These are phyloP conservation scores for Loriculus beryllinus DNA, from an alignment of 2,797 vertebrate genomes.

Conservation along the genomic window DNA sequence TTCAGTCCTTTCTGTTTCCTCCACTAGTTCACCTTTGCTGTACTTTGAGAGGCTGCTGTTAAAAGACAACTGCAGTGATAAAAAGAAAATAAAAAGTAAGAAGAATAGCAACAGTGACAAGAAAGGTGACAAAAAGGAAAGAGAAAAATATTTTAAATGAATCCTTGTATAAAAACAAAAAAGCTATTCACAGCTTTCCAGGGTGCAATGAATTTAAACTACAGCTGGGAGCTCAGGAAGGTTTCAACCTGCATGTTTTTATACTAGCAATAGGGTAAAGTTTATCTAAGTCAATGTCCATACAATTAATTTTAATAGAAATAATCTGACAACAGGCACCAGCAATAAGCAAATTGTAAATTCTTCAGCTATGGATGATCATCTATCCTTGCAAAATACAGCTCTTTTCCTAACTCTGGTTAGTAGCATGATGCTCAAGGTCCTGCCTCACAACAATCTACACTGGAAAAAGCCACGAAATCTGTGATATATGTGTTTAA, in stretches of 20 bases:
- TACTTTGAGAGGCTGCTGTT: background rate
- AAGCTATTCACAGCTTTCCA: background rate
- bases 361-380: background rate
- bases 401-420: background rate
- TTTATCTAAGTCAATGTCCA: background rate
- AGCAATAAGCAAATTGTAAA: background rate
- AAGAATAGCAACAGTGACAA: background rate
- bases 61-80: background rate
- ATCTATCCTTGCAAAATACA: background rate
- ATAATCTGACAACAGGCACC: background rate
- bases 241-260: background rate
- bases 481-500: background rate
- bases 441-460: background rate
- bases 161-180: background rate
- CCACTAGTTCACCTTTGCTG: background rate
- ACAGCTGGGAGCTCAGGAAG: background rate
- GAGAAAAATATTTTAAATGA: background rate
- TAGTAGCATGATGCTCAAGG: background rate
- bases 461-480: background rate
- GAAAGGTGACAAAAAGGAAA: background rate
- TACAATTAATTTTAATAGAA: background rate
- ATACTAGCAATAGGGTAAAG: background rate
- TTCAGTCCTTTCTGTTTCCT: background rate
- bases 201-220: background rate
- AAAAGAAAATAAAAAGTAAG: background rate